phyloP scores from a whole-genome alignment of 1,140 invertebrate genomes.

The Epicauta chinensis region DNA sequence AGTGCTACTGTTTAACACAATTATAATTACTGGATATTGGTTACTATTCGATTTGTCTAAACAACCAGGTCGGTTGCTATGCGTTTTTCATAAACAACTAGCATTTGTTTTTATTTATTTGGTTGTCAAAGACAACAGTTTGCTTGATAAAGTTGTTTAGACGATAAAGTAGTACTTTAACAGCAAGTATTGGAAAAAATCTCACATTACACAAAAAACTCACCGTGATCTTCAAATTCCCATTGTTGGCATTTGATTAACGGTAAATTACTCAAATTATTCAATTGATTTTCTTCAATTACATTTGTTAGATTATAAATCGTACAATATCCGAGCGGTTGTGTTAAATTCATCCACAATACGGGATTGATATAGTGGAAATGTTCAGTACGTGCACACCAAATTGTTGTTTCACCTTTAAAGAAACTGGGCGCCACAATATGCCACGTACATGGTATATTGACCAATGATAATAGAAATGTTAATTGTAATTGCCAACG shows the following conservation, averaged over 20 bases:
- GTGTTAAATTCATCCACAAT: slow-evolving; percentile 56
- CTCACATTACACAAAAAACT: slow-evolving; percentile 26
- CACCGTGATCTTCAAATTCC: slow-evolving; percentile 57
- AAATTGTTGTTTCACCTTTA: slow-evolving; percentile 53
- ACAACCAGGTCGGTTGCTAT: no score
- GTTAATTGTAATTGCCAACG: slow-evolving; percentile 67
- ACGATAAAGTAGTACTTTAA: no score
- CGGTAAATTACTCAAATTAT: slow-evolving; percentile 17
- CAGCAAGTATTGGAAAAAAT: no score
- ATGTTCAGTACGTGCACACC: slow-evolving; percentile 53
- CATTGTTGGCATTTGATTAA: slow-evolving; percentile 53
- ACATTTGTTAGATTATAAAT: slow-evolving; percentile 33
- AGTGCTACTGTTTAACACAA: no score
- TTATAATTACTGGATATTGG: no score
- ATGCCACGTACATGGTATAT: slow-evolving; percentile 70
- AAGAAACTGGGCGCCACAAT: slow-evolving; percentile 64
- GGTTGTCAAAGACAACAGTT: no score
- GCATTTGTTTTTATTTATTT: no score
- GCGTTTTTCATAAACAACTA: no score
- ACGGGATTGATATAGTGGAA: slow-evolving; percentile 46
- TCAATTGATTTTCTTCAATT: slow-evolving; percentile 29
- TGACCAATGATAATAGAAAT: slow-evolving; percentile 62
- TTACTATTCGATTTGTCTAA: no score
- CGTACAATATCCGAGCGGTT: slow-evolving; percentile 47
- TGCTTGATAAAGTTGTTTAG: no score